Evolutionary conservation across 2,797 vertebrate species (phyloP).

Genomic region (Enteromius afrohamiltoni): DNA sequence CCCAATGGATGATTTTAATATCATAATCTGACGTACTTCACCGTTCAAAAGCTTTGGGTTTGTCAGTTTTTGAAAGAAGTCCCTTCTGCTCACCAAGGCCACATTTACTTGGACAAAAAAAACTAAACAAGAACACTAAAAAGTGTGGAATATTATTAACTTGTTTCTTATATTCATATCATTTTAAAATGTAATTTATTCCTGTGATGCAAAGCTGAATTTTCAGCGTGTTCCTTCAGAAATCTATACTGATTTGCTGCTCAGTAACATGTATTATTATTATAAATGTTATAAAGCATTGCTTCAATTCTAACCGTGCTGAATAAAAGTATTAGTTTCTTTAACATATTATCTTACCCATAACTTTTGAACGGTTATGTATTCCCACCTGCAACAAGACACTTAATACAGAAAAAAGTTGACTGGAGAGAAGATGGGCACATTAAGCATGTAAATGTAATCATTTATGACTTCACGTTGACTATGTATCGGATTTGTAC

Average conservation of each 20-base stretch:
- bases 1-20: neutral
- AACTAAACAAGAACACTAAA: neutral
- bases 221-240: neutral
- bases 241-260: neutral
- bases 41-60: neutral
- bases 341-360: neutral
- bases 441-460: neutral
- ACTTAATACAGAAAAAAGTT: neutral
- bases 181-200: neutral
- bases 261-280: neutral
- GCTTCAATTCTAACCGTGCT: neutral
- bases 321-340: neutral
- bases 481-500: neutral
- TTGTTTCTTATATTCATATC: neutral
- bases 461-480: neutral
- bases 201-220: neutral
- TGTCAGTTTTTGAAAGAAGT: neutral
- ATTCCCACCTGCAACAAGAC: neutral
- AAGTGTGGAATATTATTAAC: neutral
- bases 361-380: neutral
- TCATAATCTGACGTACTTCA: neutral
- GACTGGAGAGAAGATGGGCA: neutral
- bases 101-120: neutral
- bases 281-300: neutral
- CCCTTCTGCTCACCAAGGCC: neutral